Base-by-base conservation (phyloP, 2,113 vertebrate species). In the Solea solea region DNA sequence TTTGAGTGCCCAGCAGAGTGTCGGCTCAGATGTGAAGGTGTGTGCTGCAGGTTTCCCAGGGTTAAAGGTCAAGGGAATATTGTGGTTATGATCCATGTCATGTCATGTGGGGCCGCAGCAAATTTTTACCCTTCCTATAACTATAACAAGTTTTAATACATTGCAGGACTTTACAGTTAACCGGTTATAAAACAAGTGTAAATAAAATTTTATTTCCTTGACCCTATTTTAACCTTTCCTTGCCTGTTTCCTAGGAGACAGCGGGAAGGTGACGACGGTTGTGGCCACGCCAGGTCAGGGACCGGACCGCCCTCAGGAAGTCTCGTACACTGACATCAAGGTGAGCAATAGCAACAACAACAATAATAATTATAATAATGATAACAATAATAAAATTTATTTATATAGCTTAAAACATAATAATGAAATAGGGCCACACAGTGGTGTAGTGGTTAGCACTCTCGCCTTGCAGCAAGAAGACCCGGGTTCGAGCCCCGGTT, bases 301-400 rank as follows among this genome's bases (percentile, higher is more conserved):
- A 56, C 96, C 96, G 0, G 96, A 97, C 81, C 95, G 95, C 64
- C 95, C 96, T 7, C 95, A 96, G 85, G 96, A 97, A 81, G 96
- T 97, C 72, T 96, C 96, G 4, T 97, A 97, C 90, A 95, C 95
- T 0, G 96, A 97, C 89, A 96, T 97, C 88, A 97, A 97, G 92
- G 96, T 96, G 70, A 76, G 75, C 12, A 1, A 27, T 9, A 41
- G 6, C 5, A 6, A 34, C 2, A 34, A 21, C 21, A 21, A 21
- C 1, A 21, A 21, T 21, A 21, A 21, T 21, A n/a, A n/a, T n/a
- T 34, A 5, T 34, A 6, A 34, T 34, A 34, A 34, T 34, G 34
- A 34, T 34, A 34, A 21, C 21, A 21, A 21, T 21, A 21, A 21
- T 21, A 1, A 21, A 1, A 21, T 21, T 21, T 21, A 21, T 21